Evolutionary conservation across 1,140 invertebrate species (phyloP), one percentile per base, ranked within the genome.

Genomic region (Megalopta genalis): DNA sequence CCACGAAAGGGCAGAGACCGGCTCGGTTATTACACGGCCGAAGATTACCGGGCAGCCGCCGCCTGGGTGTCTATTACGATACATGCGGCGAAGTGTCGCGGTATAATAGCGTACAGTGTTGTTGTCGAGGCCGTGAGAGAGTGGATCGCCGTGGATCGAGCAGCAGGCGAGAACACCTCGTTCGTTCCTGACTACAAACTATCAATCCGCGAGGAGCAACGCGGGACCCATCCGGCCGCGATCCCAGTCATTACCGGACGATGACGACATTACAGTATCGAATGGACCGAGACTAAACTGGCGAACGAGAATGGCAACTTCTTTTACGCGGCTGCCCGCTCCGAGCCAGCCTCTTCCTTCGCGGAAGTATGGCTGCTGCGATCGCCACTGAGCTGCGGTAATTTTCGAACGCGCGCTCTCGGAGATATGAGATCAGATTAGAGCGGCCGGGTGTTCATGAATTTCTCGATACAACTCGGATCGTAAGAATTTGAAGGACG

Each of bases 161-260:
- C 32, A 23, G 23, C 27, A 66, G n/a, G 46, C 54, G 9, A 23
- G 32, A 52, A 46, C 42, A 46, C 42, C 42, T 46, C 60, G 18
- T 8, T 63, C 71, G 71, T 74, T 65, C 14, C 32, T 39, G 65
- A 39, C 62, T 62, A 21, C 57, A 27, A 72, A 72, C 70, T 75
- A 75, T 75, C 63, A 66, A 75, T 75, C 73, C 63, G 39, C 80
- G 57, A 59, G 74, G 46, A 21, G 16, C 80, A 57, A 57, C 64
- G 46, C 18, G 5, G 7, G 12, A 12, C 42, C 9, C 42, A 18
- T 52, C 18, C 66, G 27, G 42, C 27, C 49, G n/a, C 16, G 63
- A 67, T 75, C 32, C 73, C 23, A 46, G 64, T 78, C 71, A 84
- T 84, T 77, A 71, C 62, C 52, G n/a, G 21, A n/a, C 69, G 69